Evolutionary conservation across 2,888 invertebrate species (phyloP).

Genomic region (Mactromeris polynyma): DNA sequence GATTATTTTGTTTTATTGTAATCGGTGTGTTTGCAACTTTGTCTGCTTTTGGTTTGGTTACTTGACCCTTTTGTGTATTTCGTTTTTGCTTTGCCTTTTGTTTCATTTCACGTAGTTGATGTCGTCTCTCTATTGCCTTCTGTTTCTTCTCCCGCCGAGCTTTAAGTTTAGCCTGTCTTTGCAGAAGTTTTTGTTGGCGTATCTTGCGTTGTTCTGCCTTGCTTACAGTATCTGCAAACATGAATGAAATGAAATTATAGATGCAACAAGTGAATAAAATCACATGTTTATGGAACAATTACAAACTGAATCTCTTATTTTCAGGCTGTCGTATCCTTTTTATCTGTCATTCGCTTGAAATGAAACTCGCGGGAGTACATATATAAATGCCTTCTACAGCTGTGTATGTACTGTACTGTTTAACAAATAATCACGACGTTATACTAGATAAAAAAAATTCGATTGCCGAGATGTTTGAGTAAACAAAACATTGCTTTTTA

Average conservation of each 20-base stretch:
- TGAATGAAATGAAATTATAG: neutral
- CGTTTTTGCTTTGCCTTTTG: conserved; percentile 8
- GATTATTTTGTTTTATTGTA: neutral
- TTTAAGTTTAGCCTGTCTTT: neutral
- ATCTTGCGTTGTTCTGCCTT: neutral
- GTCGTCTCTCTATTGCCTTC: neutral
- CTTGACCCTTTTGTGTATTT: neutral
- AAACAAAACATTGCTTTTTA: too few species aligned
- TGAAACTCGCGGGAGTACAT: too few species aligned
- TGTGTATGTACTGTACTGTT: too few species aligned
- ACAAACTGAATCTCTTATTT: too few species aligned
- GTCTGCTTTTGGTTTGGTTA: neutral
- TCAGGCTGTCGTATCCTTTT: too few species aligned
- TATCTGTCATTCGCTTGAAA: too few species aligned
- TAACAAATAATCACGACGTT: too few species aligned
- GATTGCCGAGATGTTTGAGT: too few species aligned
- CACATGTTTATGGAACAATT: too few species aligned
- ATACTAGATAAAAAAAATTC: too few species aligned
- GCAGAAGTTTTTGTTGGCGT: neutral
- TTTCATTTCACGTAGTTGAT: neutral
- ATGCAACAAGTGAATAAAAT: too few species aligned
- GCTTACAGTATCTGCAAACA: neutral
- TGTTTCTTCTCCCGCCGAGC: neutral
- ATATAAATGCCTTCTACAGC: too few species aligned
- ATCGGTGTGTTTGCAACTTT: neutral